Base-by-base conservation (phyloP, 1,140 invertebrate species). In the Asbolus verrucosus region DNA sequence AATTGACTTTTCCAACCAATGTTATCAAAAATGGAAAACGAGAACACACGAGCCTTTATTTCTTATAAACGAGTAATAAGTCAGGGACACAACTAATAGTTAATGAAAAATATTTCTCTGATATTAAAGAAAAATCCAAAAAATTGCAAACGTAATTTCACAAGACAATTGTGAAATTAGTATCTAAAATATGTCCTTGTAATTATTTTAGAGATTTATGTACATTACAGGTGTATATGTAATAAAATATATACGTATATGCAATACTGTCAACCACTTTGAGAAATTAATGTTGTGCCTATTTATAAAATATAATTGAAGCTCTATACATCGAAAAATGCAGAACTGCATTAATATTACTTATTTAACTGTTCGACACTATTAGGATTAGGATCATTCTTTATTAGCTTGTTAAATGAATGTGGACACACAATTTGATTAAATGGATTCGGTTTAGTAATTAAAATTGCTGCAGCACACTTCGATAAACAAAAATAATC, bases 391-490 rank as follows among this genome's bases (percentile, higher is more conserved):
- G 46, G 46, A 54, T 54, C 27, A 54, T 54, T 54, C 46, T 54
- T 54, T 21, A 54, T 27, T 54, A 54, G 27, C 46, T 54, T 19
- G 9, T 27, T 30, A 54, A 54, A 54, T 27, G 24, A 54, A 54
- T 54, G 24, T 27, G 19, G 27, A 13, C 21, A 27, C 46, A 54
- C 27, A 27, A 21, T 54, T 54, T 54, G 27, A 54, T 54, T 54
- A 54, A 54, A 54, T 54, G 46, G 46, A 54, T 54, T 54, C 46
- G 21, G 46, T 54, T 54, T 54, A 54, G 27, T 54, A n/a, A 54
- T 54, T 54, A 27, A 24, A 54, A 27, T 54, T 13, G 46, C 18
- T 27, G 27, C 18, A 14, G 19, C 8, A 21, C 4, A n/a, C n/a
- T 24, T 24, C 19, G 21, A 54, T 16, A 54, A 54, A 54, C 46